These are phyloP conservation scores for Dendronephthya gigantea DNA, from an alignment of 64 coral and sea anemone genomes.

Conservation along the genomic window DNA sequence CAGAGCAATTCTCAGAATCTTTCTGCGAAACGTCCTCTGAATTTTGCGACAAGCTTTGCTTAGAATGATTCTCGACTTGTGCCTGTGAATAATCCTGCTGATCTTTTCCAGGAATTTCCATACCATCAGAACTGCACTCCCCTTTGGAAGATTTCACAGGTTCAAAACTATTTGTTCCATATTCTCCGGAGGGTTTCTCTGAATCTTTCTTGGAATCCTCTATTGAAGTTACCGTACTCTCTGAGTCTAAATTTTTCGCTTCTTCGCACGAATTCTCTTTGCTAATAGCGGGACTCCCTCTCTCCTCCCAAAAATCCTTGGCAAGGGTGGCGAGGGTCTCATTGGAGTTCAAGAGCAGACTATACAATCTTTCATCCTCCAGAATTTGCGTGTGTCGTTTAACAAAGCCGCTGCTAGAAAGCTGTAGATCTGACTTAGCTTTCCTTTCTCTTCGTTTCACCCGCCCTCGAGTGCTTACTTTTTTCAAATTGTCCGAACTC, in stretches of 20 bases:
- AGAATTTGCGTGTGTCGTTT: conserved; percentile 15
- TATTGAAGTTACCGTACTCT: background rate
- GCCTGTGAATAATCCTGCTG: background rate
- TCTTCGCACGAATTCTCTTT: background rate
- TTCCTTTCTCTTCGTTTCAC: background rate
- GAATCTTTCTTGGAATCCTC: background rate
- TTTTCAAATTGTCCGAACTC: background rate
- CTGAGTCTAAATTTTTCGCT: background rate
- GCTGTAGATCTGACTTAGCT: conserved; percentile 8
- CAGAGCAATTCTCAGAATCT: background rate
- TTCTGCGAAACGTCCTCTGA: background rate
- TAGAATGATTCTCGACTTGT: background rate
- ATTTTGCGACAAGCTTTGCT: background rate
- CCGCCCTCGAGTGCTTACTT: background rate
- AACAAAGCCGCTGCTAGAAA: background rate
- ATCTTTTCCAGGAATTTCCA: too few species aligned
- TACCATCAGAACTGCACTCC: background rate
- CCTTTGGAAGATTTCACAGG: background rate
- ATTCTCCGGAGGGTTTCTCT: too few species aligned
- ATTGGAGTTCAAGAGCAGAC: background rate
- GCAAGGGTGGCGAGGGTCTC: background rate
- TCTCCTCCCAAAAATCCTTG: background rate
- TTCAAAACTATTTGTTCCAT: too few species aligned
- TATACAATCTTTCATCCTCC: background rate
- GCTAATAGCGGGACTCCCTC: background rate